A percentile compares a stretch with the other conserved stretches of the same genome.
Evolutionary conservation across 2,888 invertebrate species (phyloP).

Genomic region (Oscheius sp.): DNA sequence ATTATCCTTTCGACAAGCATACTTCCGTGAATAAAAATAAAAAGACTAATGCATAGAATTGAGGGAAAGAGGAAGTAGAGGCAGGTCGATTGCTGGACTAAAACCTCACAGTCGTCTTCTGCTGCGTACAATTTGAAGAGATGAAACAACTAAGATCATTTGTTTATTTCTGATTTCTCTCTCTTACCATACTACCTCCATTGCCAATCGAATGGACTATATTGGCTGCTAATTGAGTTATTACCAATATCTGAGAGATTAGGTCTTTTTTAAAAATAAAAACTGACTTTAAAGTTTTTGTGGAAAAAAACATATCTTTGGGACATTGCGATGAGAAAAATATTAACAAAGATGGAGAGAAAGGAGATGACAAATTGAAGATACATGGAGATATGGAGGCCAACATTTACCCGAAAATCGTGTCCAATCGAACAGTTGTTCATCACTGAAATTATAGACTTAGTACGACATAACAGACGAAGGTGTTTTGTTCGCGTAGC

Average conservation of each 20-base stretch:
- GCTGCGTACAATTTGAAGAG: background rate
- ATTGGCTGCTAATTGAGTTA: background rate
- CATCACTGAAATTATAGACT: no score
- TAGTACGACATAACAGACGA: no score
- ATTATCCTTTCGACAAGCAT: constrained; percentile 10
- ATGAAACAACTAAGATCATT: background rate
- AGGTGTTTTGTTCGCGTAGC: no score
- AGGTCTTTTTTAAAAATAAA: background rate
- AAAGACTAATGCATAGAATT: background rate
- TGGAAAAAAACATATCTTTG: constrained; percentile 10
- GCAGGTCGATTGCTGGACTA: background rate
- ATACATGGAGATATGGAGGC: constrained; percentile 1
- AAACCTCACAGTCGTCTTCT: background rate
- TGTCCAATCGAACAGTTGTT: background rate
- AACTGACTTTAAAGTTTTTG: constrained; percentile 7
- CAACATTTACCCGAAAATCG: background rate
- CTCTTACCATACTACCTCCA: background rate
- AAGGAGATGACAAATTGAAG: constrained; percentile 4
- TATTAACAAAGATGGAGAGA: background rate
- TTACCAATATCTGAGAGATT: background rate
- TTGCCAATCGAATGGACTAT: constrained; percentile 1
- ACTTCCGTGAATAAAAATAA: constrained; percentile 8
- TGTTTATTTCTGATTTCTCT: background rate
- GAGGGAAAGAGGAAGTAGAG: constrained; percentile 6
- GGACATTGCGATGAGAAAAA: background rate